Percentiles rank a stretch among this genome's conserved stretches.
Evolutionary conservation across 2,797 vertebrate genomes (phyloP).

Genomic region (Xenops minutus): DNA sequence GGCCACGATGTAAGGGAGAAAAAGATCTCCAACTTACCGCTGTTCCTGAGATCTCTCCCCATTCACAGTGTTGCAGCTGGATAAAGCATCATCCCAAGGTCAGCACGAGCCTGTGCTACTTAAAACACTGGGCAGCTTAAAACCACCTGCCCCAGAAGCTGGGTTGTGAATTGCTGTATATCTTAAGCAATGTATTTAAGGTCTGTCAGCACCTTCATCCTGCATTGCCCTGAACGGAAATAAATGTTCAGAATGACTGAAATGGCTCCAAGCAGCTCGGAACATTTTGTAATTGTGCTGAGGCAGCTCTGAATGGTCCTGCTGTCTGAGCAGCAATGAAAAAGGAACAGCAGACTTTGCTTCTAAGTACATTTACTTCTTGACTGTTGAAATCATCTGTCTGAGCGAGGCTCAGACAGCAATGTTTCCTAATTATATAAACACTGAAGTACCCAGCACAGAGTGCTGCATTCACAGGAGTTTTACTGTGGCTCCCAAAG

Average conservation of each 20-base stretch:
- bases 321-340: conserved; percentile 21
- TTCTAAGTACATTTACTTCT: conserved; percentile 35
- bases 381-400: conserved; percentile 45
- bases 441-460: background rate
- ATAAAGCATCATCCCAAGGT: background rate
- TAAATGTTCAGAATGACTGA: conserved; percentile 21
- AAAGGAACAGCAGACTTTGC: conserved; percentile 25
- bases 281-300: conserved; percentile 26
- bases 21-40: background rate
- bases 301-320: conserved; percentile 46
- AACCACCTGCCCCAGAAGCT: background rate
- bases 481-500: conserved; percentile 10
- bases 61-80: background rate
- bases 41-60: background rate
- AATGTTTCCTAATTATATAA: conserved; percentile 39
- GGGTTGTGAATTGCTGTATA: background rate
- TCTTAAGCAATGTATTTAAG: background rate
- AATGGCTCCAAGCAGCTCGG: conserved; percentile 18
- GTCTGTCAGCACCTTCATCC: background rate
- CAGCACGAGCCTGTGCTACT: background rate
- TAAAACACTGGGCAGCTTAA: background rate
- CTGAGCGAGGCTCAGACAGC: background rate
- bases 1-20: background rate
- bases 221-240: conserved; percentile 10
- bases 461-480: background rate